A percentile compares a stretch with the other conserved stretches of the same genome.
Evolutionary conservation across 1,140 invertebrate species (phyloP).

Genomic region (Akabosia matsudoensis): DNA sequence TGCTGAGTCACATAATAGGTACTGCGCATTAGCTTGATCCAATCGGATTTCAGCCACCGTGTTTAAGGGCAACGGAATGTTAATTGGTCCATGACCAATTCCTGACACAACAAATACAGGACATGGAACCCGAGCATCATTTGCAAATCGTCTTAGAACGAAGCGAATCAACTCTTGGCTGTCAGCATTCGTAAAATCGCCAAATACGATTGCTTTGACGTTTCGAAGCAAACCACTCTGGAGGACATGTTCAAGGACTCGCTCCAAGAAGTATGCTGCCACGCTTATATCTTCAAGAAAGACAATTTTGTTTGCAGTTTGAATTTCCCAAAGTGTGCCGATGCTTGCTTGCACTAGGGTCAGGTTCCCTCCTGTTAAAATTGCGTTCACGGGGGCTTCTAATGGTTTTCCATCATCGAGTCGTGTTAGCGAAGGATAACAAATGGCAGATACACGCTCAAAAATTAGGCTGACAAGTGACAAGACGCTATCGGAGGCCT

Average conservation of each 20-base stretch:
- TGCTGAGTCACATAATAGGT: neutral
- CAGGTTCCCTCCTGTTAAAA: constrained; percentile 29
- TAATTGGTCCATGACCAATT: constrained; percentile 28
- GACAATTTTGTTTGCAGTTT: constrained; percentile 14
- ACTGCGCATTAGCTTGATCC: neutral
- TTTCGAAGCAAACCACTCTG: constrained; percentile 29
- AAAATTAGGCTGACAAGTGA: neutral
- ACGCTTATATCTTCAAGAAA: constrained; percentile 35
- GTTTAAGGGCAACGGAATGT: constrained; percentile 28
- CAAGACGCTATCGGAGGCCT: neutral
- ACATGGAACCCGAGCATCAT: neutral
- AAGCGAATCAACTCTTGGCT: constrained; percentile 14
- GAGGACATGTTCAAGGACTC: constrained; percentile 28
- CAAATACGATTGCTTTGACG: constrained; percentile 25
- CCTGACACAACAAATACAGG: constrained; percentile 24
- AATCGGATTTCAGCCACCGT: neutral
- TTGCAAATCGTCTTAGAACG: constrained; percentile 26
- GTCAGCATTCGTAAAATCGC: constrained; percentile 28
- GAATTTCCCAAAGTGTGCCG: constrained; percentile 32
- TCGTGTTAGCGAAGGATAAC: neutral
- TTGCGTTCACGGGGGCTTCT: neutral
- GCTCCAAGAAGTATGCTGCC: constrained; percentile 29
- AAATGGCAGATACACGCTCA: neutral
- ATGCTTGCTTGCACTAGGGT: constrained; percentile 28
- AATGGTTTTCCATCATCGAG: neutral